Evolutionary conservation across 2,113 vertebrate species (phyloP).

Genomic region (Hirundichthys speculiger): DNA sequence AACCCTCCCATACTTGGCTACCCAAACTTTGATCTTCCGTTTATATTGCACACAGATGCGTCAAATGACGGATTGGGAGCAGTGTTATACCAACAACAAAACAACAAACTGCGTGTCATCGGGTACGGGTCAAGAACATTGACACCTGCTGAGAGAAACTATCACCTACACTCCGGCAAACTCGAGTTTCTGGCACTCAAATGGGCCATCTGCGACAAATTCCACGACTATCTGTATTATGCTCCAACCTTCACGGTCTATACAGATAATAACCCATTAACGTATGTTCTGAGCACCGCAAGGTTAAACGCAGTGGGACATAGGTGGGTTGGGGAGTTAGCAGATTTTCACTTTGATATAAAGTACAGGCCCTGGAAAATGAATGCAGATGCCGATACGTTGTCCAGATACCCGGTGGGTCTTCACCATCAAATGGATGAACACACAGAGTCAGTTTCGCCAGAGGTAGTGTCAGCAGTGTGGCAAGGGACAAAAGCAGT

Average conservation of each 20-base stretch:
- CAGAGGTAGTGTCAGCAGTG: background rate
- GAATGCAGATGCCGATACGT: background rate
- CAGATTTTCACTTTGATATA: background rate
- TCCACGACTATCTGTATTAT: no score
- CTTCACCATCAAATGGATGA: background rate
- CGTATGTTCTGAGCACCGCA: no score
- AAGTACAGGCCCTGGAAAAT: background rate
- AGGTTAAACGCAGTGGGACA: no score
- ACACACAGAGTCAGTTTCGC: background rate
- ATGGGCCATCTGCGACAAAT: no score
- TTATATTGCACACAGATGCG: background rate
- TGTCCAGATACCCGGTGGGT: background rate
- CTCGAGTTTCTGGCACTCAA: background rate
- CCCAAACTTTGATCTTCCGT: background rate
- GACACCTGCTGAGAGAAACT: background rate
- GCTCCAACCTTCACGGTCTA: no score
- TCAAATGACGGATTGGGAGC: background rate
- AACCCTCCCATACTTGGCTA: background rate
- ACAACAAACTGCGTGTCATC: background rate
- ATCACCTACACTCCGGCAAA: background rate
- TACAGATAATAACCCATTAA: no score
- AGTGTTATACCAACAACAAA: background rate
- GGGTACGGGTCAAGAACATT: background rate
- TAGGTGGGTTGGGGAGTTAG: no score
- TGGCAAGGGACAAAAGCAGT: conserved; percentile 23